Conservation (phyloP, 2,797 vertebrate species). For the Pygocentrus nattereri region DNA sequence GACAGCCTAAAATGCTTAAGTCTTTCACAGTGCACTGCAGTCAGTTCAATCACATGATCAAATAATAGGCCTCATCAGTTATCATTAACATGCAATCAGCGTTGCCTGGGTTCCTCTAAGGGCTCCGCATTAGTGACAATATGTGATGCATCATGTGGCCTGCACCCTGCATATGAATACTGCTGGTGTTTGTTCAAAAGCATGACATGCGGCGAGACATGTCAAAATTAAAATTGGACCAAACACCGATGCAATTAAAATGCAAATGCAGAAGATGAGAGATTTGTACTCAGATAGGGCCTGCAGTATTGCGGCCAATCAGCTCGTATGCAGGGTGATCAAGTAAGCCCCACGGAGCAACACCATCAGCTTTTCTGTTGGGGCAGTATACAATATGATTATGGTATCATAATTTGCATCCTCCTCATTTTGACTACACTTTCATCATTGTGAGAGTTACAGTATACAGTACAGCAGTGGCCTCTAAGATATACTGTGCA, state of each 20-base stretch:
- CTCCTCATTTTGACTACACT: conserved; percentile 26
- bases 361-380: conserved; percentile 4
- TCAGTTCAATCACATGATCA: conserved; percentile 32
- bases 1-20: conserved; percentile 18
- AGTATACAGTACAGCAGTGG: neutral
- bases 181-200: conserved; percentile 79
- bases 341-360: conserved; percentile 36
- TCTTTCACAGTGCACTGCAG: neutral
- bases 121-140: conserved; percentile 54
- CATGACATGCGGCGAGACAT: conserved; percentile 79
- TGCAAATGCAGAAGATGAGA: conserved; percentile 80
- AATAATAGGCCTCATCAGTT: conserved; percentile 51
- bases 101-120: conserved; percentile 35
- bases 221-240: conserved; percentile 81
- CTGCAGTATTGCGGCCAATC: conserved; percentile 39
- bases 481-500: neutral
- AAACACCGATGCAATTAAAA: conserved; percentile 87
- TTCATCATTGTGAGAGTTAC: conserved; percentile 3
- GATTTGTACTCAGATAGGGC: conserved; percentile 71
- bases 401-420: conserved; percentile 25
- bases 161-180: conserved; percentile 64
- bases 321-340: conserved; percentile 40
- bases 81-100: conserved; percentile 52
- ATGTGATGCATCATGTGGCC: conserved; percentile 51
- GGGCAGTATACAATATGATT: conserved; percentile 16